Percentiles rank a stretch among this genome's conserved stretches.
Conservation (phyloP, 2,888 invertebrate genomes). For the Macaria liturata region DNA sequence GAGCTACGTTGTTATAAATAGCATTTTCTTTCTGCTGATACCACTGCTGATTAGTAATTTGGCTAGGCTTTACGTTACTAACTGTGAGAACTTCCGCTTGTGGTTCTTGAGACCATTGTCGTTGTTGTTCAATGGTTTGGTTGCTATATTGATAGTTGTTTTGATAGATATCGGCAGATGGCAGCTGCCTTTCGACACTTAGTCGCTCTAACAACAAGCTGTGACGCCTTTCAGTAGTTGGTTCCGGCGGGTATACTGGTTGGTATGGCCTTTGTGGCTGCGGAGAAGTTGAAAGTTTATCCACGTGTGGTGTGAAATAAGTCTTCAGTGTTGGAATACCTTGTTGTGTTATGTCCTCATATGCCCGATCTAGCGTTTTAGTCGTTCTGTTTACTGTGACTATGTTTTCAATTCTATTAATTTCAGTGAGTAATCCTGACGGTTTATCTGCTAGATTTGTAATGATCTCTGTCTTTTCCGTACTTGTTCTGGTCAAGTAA, state of each 20-base stretch:
- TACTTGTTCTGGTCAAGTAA: conserved; percentile 63
- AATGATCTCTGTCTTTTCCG: conserved; percentile 71
- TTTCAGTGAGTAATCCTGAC: conserved; percentile 63
- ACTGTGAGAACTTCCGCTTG: conserved; percentile 71
- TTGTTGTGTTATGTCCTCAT: conserved; percentile 63
- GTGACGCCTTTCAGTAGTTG: conserved; percentile 67
- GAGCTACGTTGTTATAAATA: conserved; percentile 55
- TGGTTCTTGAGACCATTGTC: conserved; percentile 66
- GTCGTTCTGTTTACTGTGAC: conserved; percentile 74
- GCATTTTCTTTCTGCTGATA: conserved; percentile 67
- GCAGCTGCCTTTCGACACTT: conserved; percentile 73
- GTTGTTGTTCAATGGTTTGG: conserved; percentile 61
- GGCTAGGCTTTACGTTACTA: conserved; percentile 75
- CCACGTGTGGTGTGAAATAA: conserved; percentile 66
- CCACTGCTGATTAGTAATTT: conserved; percentile 74
- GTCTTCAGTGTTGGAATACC: conserved; percentile 66
- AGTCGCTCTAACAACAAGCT: conserved; percentile 70
- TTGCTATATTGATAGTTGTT: conserved; percentile 55
- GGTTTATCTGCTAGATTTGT: conserved; percentile 59
- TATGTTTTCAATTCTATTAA: conserved; percentile 72
- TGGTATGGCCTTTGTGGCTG: conserved; percentile 62
- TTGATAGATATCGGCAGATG: conserved; percentile 62
- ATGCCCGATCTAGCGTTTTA: conserved; percentile 68
- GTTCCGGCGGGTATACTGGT: conserved; percentile 59
- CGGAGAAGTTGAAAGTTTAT: conserved; percentile 60